Conservation (phyloP, 2,113 vertebrate genomes). For the Dasyornis broadbenti region DNA sequence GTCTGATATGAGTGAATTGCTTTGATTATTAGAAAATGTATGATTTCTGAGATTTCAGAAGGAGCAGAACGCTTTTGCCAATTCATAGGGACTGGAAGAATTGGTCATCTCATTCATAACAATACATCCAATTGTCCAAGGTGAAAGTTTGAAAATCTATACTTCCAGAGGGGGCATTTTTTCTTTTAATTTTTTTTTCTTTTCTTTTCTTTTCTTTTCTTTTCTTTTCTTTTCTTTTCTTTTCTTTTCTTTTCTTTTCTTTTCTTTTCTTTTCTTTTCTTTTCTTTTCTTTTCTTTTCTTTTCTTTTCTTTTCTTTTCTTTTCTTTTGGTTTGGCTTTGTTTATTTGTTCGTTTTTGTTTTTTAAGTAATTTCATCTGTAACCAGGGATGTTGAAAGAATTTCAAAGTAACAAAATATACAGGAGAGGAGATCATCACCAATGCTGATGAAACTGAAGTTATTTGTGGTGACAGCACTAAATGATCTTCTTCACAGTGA, state of each 20-base stretch:
- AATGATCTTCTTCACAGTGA: neutral
- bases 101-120: neutral
- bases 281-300: too few relatives aligned
- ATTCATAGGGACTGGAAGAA: neutral
- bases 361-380: accelerated
- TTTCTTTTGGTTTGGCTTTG: too few relatives aligned
- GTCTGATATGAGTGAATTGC: neutral
- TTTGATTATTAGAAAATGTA: neutral
- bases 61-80: neutral
- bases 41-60: neutral
- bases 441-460: neutral
- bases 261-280: too few relatives aligned
- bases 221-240: too few relatives aligned
- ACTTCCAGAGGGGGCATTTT: neutral
- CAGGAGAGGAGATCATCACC: neutral
- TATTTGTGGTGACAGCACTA: conserved; percentile 23
- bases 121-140: neutral
- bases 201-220: too few relatives aligned
- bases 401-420: neutral
- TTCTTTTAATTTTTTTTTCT: too few relatives aligned
- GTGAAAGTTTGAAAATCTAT: neutral
- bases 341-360: too few relatives aligned
- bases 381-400: neutral
- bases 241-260: too few relatives aligned
- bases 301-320: too few relatives aligned